Percentiles rank a stretch among this genome's conserved stretches.
phyloP scores from a whole-genome alignment of 2,888 invertebrate species.

The Nephrotoma appendiculata region DNA sequence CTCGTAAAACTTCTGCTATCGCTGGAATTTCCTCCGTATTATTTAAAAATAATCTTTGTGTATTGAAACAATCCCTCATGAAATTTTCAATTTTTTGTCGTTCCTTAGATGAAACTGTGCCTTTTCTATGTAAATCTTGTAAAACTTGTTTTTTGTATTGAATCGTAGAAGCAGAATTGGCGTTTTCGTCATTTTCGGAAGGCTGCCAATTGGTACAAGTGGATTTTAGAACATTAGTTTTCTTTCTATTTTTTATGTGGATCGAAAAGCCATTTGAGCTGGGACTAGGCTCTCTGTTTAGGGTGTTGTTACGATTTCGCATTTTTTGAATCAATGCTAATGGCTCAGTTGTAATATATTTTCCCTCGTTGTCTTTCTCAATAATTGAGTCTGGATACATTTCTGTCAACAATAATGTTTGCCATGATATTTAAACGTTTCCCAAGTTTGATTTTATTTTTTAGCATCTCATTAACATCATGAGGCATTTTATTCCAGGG shows the following conservation, averaged over 20 bases:
- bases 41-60: constrained; percentile 6
- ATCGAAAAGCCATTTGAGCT: neutral
- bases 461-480: no score
- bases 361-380: neutral
- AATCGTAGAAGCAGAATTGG: neutral
- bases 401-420: constrained; percentile 2
- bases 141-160: neutral
- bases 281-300: constrained; percentile 4
- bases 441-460: no score
- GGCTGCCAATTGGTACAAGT: constrained; percentile 7
- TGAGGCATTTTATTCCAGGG: no score
- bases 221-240: neutral
- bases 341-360: neutral
- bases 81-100: neutral
- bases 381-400: constrained; percentile 1
- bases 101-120: neutral
- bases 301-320: constrained; percentile 6
- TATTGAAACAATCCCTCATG: constrained; percentile 4
- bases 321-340: constrained; percentile 1
- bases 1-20: neutral
- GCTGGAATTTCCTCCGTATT: constrained; percentile 4
- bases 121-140: neutral
- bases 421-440: neutral
- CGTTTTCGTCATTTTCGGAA: neutral
- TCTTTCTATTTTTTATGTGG: constrained; percentile 6